Evolutionary conservation across 2,888 invertebrate genomes (phyloP).

Genomic region (Endotricha flammealis): DNA sequence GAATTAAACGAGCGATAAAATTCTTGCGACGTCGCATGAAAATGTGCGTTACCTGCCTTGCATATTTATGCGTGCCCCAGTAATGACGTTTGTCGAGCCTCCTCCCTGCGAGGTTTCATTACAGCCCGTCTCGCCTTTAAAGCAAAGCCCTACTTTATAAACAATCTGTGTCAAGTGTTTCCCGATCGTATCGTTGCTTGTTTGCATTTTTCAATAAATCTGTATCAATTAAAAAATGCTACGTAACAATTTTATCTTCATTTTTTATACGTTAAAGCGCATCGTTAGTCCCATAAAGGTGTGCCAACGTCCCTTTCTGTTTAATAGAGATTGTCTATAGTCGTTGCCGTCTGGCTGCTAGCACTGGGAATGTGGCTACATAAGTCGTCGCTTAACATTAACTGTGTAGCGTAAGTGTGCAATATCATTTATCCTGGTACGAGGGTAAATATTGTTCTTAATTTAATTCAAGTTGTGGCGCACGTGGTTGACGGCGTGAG

Average conservation of each 20-base stretch:
- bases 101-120: slow-evolving; percentile 61
- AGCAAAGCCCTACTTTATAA: slow-evolving; percentile 57
- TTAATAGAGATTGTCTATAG: slow-evolving; percentile 31
- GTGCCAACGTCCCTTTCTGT: slow-evolving; percentile 33
- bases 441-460: slow-evolving; percentile 76
- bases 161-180: slow-evolving; percentile 66
- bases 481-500: slow-evolving; percentile 52
- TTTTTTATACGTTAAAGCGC: slow-evolving; percentile 36
- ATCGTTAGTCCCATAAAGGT: slow-evolving; percentile 43
- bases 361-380: slow-evolving; percentile 62
- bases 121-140: slow-evolving; percentile 53
- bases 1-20: slow-evolving; percentile 78
- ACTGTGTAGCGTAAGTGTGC: slow-evolving; percentile 64
- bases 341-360: slow-evolving; percentile 35
- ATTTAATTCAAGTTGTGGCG: slow-evolving; percentile 71
- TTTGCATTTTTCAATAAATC: slow-evolving; percentile 55
- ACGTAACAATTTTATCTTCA: slow-evolving; percentile 33
- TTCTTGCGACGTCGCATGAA: slow-evolving; percentile 78
- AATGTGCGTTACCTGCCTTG: slow-evolving; percentile 78
- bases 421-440: slow-evolving; percentile 69
- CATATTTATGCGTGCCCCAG: slow-evolving; percentile 75
- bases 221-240: slow-evolving; percentile 50
- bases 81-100: slow-evolving; percentile 74
- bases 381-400: slow-evolving; percentile 66
- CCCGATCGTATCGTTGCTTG: slow-evolving; percentile 52